Percentiles rank a stretch among this genome's conserved stretches.
These are phyloP conservation scores for Nycticorax nycticorax DNA, from an alignment of 2,113 vertebrate genomes.

Conservation along the genomic window DNA sequence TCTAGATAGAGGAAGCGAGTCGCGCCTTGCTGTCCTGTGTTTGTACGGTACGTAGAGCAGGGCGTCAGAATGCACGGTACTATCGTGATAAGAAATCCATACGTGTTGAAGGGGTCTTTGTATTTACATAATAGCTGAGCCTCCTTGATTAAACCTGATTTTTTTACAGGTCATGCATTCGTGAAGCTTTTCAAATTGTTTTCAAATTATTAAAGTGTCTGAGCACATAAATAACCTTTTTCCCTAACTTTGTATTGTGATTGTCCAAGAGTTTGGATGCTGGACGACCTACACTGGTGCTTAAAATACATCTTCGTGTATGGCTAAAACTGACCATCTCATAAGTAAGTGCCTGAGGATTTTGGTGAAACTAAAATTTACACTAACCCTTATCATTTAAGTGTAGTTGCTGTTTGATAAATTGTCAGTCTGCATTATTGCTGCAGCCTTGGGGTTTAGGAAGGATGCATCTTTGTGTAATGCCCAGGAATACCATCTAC, in stretches of 20 bases:
- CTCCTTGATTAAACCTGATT: neutral
- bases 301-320: neutral
- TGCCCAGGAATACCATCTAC: neutral
- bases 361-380: neutral
- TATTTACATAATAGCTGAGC: rapidly evolving
- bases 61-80: neutral
- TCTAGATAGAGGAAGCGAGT: neutral
- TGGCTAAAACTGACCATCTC: neutral
- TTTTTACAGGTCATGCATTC: neutral
- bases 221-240: neutral
- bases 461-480: neutral
- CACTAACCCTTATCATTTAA: neutral
- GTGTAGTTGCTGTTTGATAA: neutral
- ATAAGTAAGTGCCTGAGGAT: neutral
- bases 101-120: neutral
- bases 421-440: no score
- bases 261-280: neutral
- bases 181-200: rapidly evolving
- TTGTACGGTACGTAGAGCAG: rapidly evolving
- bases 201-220: neutral
- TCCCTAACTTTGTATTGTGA: neutral
- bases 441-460: neutral
- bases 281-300: neutral
- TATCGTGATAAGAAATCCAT: rapidly evolving
- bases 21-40: rapidly evolving